Conservation (phyloP, 2,113 vertebrate genomes). For the Balaenoptera acutorostrata region DNA sequence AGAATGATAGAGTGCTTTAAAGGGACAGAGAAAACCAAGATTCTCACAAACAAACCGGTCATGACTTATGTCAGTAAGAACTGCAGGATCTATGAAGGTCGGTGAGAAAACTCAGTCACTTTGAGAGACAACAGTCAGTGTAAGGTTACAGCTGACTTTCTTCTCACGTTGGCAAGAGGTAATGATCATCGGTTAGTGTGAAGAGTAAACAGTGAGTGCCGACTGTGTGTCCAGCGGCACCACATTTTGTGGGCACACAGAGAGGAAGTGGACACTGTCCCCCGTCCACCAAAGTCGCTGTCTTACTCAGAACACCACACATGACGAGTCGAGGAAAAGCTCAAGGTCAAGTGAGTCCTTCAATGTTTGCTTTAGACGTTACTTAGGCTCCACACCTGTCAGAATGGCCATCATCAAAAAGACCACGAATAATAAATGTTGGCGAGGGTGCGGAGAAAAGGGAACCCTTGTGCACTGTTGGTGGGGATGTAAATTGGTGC, state of each 20-base stretch:
- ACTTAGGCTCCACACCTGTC: no score
- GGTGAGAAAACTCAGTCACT: background rate
- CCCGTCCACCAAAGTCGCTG: background rate
- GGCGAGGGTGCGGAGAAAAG: no score
- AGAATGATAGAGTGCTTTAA: background rate
- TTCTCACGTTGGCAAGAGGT: background rate
- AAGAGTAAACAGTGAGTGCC: fast-evolving
- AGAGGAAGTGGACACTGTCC: fast-evolving
- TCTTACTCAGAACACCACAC: background rate
- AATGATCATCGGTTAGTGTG: fast-evolving
- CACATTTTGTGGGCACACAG: no score
- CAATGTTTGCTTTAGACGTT: fast-evolving
- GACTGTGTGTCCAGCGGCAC: fast-evolving
- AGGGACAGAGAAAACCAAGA: background rate
- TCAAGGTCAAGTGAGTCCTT: background rate
- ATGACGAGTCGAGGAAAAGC: background rate
- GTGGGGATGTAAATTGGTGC: no score
- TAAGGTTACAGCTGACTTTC: background rate
- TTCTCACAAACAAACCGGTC: no score
- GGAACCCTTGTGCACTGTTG: no score
- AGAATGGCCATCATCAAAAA: no score
- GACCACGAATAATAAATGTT: no score
- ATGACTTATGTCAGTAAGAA: no score
- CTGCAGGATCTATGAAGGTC: fast-evolving
- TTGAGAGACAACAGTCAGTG: no score